Evolutionary conservation across 1,140 invertebrate genomes (phyloP).

Genomic region (Phortica variegata): DNA sequence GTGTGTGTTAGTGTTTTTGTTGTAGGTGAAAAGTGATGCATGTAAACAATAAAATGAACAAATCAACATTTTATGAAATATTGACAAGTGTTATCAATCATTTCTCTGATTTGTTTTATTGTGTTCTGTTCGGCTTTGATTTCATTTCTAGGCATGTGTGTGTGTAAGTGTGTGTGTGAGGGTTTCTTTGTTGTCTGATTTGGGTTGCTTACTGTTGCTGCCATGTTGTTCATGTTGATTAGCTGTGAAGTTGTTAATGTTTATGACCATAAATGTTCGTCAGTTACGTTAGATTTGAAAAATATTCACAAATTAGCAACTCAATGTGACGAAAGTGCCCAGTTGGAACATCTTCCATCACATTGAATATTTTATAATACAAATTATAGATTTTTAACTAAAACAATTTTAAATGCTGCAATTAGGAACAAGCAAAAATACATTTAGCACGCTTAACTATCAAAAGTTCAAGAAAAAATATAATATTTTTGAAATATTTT

Average conservation of each 20-base stretch:
- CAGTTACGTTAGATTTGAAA: no score
- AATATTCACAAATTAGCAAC: no score
- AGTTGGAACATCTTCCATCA: no score
- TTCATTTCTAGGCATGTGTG: background rate
- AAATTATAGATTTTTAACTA: no score
- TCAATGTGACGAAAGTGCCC: no score
- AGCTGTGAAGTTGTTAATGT: slow-evolving; percentile 36
- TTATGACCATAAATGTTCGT: background rate
- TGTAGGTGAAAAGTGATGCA: slow-evolving; percentile 34
- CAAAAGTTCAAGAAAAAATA: no score
- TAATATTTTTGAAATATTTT: no score
- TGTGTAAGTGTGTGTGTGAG: background rate
- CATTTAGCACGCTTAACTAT: no score
- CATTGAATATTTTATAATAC: no score
- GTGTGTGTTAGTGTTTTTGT: slow-evolving; percentile 4
- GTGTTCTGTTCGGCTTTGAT: background rate
- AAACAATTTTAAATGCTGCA: no score
- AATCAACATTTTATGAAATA: slow-evolving; percentile 52
- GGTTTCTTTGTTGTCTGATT: background rate
- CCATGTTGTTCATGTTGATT: slow-evolving; percentile 21
- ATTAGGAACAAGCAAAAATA: no score
- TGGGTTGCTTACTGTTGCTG: slow-evolving; percentile 6
- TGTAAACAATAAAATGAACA: slow-evolving; percentile 51
- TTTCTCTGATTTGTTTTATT: background rate
- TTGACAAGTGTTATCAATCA: slow-evolving; percentile 52